Conservation (phyloP, 1,140 invertebrate genomes). For the Bombus consobrinus region DNA sequence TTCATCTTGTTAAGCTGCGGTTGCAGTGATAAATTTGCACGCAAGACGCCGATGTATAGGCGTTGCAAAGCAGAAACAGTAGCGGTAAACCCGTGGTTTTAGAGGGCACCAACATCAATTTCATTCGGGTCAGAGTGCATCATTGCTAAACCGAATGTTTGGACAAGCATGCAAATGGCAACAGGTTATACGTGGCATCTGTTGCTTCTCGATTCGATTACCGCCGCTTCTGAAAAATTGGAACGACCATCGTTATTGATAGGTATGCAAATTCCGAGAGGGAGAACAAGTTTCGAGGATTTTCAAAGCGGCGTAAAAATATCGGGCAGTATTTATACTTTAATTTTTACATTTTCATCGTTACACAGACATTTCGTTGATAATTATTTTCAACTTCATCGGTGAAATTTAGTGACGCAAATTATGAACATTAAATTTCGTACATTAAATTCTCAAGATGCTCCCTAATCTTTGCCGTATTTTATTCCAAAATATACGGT, state of each 20-base stretch:
- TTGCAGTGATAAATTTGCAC: not conserved
- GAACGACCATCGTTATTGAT: not conserved
- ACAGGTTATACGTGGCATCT: slow-evolving; percentile 47
- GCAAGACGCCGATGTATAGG: not conserved
- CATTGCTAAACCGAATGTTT: not conserved
- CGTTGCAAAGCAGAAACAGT: not conserved
- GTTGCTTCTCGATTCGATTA: slow-evolving; percentile 25
- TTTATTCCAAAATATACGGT: too few relatives aligned
- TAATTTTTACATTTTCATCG: not conserved
- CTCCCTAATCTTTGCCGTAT: not conserved
- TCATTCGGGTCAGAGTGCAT: not conserved
- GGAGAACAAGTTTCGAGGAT: not conserved
- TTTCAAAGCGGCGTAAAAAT: too few relatives aligned
- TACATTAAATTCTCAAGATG: not conserved
- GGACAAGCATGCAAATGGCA: slow-evolving; percentile 26
- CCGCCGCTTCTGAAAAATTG: not conserved
- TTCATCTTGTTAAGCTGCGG: not conserved
- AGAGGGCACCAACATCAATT: not conserved
- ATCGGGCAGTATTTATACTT: not conserved
- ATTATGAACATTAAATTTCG: too few relatives aligned
- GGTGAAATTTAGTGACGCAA: not conserved
- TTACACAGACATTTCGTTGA: not conserved
- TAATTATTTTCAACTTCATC: not conserved
- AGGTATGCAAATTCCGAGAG: not conserved
- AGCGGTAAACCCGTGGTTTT: not conserved